Evolutionary conservation across 2,888 invertebrate species (phyloP).

Genomic region (Polydesmus complanatus): DNA sequence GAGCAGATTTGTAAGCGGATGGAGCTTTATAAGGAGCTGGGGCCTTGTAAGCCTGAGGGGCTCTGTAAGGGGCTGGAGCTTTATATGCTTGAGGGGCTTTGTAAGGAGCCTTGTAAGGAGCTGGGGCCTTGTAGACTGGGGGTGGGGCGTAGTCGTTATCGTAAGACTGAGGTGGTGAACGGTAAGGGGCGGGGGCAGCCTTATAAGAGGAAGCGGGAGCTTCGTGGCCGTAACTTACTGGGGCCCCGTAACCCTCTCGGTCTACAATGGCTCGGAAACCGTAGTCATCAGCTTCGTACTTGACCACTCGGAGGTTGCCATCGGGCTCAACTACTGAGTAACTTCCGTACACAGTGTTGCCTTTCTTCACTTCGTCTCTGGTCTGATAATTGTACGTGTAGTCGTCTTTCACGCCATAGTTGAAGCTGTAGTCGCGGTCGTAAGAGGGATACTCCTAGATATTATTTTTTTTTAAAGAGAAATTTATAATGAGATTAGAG

Average conservation of each 20-base stretch:
- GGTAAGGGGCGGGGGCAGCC: too few relatives aligned
- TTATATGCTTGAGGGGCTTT: too few relatives aligned
- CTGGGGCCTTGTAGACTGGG: conserved; percentile 5
- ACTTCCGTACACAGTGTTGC: conserved; percentile 1
- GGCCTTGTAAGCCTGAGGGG: conserved; percentile 1
- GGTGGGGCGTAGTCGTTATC: too few relatives aligned
- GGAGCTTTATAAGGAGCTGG: conserved; percentile 1
- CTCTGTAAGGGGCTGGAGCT: too few relatives aligned
- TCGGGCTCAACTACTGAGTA: conserved; percentile 3
- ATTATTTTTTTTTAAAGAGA: too few relatives aligned
- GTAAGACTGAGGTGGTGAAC: too few relatives aligned
- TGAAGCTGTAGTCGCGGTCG: conserved; percentile 6
- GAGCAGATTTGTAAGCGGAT: too few relatives aligned
- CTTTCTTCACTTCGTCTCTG: conserved; percentile 6
- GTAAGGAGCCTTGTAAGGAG: not conserved
- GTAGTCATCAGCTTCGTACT: conserved; percentile 9
- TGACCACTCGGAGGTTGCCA: conserved; percentile 2
- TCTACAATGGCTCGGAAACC: conserved; percentile 3
- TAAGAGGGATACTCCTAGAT: not conserved
- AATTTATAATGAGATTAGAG: too few relatives aligned
- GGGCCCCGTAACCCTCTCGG: not conserved
- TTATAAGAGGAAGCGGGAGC: conserved; percentile 1
- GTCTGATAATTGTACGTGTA: conserved; percentile 8
- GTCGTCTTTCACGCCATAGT: conserved; percentile 7
- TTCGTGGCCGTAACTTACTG: not conserved